A percentile compares a stretch with the other conserved stretches of the same genome.
Evolutionary conservation across 2,888 invertebrate genomes (phyloP).

Genomic region (Sphaeridia pumilis): DNA sequence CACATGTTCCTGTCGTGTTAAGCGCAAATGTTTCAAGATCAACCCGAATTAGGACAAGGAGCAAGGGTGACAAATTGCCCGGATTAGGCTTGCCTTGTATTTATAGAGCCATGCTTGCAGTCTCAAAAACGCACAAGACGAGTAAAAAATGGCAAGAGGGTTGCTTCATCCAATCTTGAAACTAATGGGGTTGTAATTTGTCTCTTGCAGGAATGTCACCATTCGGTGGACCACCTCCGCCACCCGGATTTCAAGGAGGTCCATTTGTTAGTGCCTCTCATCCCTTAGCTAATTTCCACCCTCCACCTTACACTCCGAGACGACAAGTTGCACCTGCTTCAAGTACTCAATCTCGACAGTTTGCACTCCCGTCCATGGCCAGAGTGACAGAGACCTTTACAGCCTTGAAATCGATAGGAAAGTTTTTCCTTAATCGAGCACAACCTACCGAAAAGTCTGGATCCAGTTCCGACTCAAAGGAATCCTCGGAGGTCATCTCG

Average conservation of each 20-base stretch:
- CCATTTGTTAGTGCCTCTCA: no score
- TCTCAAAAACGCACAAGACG: no score
- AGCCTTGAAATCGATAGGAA: conserved; percentile 73
- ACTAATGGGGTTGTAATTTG: no score
- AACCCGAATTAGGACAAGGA: no score
- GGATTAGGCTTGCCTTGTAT: no score
- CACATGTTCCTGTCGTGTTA: no score
- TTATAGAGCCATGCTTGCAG: no score
- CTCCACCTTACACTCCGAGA: neutral
- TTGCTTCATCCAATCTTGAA: no score
- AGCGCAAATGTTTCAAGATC: no score
- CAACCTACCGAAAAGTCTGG: conserved; percentile 37
- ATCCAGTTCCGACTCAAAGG: neutral
- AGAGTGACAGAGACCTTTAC: conserved; percentile 50
- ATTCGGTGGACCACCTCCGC: neutral
- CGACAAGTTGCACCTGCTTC: neutral
- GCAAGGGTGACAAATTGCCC: no score
- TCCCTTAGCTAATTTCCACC: no score
- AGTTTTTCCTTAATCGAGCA: conserved; percentile 72
- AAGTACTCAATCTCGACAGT: conserved; percentile 16
- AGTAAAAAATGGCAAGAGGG: no score
- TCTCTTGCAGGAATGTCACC: neutral
- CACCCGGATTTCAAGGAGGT: neutral
- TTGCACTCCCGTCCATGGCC: conserved; percentile 31
- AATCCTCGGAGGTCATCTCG: conserved; percentile 5